Percentiles rank a stretch among this genome's conserved stretches.
Evolutionary conservation across 2,113 vertebrate genomes (phyloP).

Genomic region (Xyrauchen texanus): DNA sequence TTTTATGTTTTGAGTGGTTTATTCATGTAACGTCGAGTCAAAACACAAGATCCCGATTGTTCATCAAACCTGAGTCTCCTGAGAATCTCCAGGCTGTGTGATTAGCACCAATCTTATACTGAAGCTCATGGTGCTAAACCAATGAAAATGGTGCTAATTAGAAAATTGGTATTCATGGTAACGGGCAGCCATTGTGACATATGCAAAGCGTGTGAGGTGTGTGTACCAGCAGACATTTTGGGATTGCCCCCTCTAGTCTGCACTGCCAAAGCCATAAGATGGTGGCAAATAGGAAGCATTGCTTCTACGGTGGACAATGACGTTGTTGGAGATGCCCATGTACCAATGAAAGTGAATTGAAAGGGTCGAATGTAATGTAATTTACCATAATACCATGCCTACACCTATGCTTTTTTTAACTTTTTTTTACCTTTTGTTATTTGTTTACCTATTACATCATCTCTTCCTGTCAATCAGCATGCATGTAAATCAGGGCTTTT

Average conservation of each 20-base stretch:
- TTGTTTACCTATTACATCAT: too few relatives aligned
- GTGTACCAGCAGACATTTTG: constrained; percentile 98
- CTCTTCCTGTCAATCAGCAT: background rate
- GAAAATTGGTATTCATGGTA: constrained; percentile 51
- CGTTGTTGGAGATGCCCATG: background rate
- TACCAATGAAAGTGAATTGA: background rate
- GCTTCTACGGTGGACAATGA: constrained; percentile 1
- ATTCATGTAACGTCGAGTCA: background rate
- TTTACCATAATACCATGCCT: too few relatives aligned
- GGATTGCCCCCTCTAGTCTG: constrained; percentile 87
- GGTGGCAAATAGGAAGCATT: constrained; percentile 78
- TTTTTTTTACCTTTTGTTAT: too few relatives aligned
- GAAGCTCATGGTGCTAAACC: constrained; percentile 15
- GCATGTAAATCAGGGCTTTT: background rate
- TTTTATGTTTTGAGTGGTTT: background rate
- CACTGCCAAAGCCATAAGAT: constrained; percentile 93
- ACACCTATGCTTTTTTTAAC: too few relatives aligned
- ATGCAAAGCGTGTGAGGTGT: constrained; percentile 44
- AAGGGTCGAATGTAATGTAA: background rate
- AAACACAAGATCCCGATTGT: background rate
- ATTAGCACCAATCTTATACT: constrained; percentile 18
- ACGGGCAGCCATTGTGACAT: constrained; percentile 37
- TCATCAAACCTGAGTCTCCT: constrained; percentile 23
- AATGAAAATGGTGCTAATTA: constrained; percentile 43
- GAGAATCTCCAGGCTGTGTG: background rate